Base-by-base conservation (phyloP, 2,888 invertebrate species). In the Aphidius colemani region DNA sequence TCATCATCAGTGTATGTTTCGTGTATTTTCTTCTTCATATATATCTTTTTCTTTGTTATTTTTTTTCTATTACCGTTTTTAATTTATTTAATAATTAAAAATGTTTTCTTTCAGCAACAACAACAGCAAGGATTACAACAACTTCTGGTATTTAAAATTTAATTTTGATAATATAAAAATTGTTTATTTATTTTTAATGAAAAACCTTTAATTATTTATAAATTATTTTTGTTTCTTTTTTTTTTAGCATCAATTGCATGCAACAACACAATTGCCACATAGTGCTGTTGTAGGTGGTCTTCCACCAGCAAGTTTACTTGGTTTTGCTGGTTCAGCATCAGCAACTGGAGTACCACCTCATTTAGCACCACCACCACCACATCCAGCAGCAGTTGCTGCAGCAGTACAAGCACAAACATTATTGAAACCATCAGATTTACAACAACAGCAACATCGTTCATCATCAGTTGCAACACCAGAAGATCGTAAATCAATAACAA, bases 41-140 rank as follows among this genome's bases (percentile, higher is more conserved):
- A n/a, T 10, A 13, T 41, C 13, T 53, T 10, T 49, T 59, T 57
- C 7, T 59, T 43, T 39, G 30, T 53, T 48, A 49, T 13, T 13
- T 13, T 13, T 2, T 51, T 53, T 8, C n/a, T 53, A 50, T n/a
- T 41, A 43, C 6, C 40, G 7, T 11, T 13, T 44, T 45, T 10
- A 6, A 18, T 56, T 56, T 11, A 18, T 30, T 13, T 55, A 56
- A 44, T 44, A 30, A 45, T 11, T 30, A 30, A 1, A 45, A 44
- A 43, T 13, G 41, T 69, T 59, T 72, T 70, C 84, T 85, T 88
- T 82, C 88, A 93, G 93, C 93, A 93, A 89, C 93, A 93, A 85
- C 93, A 94, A 85, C 94, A 94, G 86, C 93, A 93, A 85, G 93
- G 93, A 84, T 89, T 94, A 77, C 94, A 94, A 85, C 94, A 94